Conservation (phyloP, 2,113 vertebrate species). For the Archilochus colubris region DNA sequence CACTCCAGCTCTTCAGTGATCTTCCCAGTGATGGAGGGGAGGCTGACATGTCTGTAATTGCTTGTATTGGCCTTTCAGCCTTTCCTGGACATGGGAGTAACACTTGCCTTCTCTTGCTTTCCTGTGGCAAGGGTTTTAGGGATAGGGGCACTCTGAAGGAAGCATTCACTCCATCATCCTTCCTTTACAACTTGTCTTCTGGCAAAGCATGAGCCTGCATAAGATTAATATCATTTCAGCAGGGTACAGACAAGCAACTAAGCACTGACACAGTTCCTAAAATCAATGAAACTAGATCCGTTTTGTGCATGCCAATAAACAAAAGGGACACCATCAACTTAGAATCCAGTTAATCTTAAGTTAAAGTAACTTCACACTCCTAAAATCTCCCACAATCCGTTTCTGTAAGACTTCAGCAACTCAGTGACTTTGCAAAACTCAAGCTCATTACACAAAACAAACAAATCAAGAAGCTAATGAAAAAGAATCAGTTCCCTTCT, state of each 20-base stretch:
- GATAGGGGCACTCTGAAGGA: background rate
- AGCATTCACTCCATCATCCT: accelerated
- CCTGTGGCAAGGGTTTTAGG: background rate
- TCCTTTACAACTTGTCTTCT: background rate
- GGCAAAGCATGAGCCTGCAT: background rate
- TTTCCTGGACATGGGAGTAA: background rate
- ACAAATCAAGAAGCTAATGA: background rate
- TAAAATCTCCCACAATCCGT: background rate
- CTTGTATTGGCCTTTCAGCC: background rate
- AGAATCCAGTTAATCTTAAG: background rate
- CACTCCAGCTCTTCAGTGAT: background rate
- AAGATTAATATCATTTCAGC: background rate
- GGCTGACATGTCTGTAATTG: accelerated
- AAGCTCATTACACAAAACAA: background rate
- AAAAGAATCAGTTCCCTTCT: background rate
- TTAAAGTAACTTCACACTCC: background rate
- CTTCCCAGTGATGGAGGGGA: background rate
- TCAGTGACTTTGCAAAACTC: background rate
- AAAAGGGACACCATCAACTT: background rate
- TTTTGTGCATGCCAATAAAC: background rate
- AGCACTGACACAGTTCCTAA: background rate
- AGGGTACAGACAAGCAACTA: background rate
- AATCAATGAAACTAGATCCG: background rate
- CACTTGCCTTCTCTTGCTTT: background rate
- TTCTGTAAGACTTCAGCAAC: background rate